Evolutionary conservation across 2,797 vertebrate species (phyloP).

Genomic region (Percopsis omiscomaycus): DNA sequence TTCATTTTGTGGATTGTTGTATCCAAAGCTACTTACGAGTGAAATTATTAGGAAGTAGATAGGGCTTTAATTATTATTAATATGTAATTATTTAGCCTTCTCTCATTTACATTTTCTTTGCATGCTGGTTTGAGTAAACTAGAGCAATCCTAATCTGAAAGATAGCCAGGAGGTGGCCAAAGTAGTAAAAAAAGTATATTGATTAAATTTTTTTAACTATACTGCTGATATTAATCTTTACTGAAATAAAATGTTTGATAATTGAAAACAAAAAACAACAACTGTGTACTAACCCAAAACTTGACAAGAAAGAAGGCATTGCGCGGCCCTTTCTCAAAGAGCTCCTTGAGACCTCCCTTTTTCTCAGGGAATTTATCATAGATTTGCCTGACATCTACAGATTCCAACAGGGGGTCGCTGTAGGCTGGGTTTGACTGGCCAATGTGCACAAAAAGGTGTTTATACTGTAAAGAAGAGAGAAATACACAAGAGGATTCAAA

Average conservation of each 20-base stretch:
- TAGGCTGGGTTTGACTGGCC: slow-evolving; percentile 91
- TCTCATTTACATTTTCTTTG: no score
- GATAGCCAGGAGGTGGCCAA: no score
- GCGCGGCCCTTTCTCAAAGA: slow-evolving; percentile 91
- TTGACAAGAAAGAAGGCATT: slow-evolving; percentile 96
- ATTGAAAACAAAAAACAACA: background rate
- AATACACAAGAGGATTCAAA: background rate
- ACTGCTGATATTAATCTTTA: no score
- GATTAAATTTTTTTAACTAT: no score
- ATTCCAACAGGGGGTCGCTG: slow-evolving; percentile 91
- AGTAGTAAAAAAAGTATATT: no score
- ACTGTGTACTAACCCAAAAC: slow-evolving; percentile 85
- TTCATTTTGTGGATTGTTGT: background rate
- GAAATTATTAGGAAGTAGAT: no score
- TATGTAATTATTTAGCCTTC: no score
- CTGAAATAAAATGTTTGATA: background rate
- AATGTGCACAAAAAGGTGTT: slow-evolving; percentile 96
- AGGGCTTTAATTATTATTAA: no score
- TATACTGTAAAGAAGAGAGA: slow-evolving; percentile 77
- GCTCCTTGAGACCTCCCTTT: slow-evolving; percentile 93
- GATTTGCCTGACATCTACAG: slow-evolving; percentile 94
- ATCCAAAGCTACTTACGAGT: background rate
- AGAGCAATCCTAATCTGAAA: no score
- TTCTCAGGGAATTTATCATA: slow-evolving; percentile 97
- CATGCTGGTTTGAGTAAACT: no score